Base-by-base conservation (phyloP, 2,113 vertebrate genomes). In the Nanger granti region DNA sequence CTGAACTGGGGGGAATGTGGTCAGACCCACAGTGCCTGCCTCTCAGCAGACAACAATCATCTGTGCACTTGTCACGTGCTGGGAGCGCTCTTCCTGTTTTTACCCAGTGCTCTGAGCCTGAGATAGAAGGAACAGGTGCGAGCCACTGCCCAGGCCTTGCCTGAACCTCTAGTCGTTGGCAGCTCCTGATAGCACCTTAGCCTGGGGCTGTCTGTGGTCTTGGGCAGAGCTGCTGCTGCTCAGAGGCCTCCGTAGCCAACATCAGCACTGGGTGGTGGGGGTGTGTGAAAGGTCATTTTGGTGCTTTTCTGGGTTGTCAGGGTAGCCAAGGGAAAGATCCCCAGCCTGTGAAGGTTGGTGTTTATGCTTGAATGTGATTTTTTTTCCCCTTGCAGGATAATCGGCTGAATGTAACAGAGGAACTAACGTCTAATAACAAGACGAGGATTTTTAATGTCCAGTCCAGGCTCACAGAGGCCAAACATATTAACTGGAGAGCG, bases 391-490 rank as follows among this genome's bases (percentile, higher is more conserved):
- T 0, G 0, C 89, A 99, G 99, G 99, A 99, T 99, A 98, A 99
- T 99, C 99, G 99, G 98, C 99, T 99, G 99, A 99, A 99, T 98
- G 99, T 99, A 98, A 99, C 99, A 98, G 99, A 99, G 98, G 99
- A 99, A 98, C 98, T 98, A 98, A 98, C 99, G 57, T 98, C 99
- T 54, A 99, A 99, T 91, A 98, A 99, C 98, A 99, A 99, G 98
- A 99, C 99, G 80, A 99, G 99, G 84, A 99, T 99, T 97, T 98
- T 99, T 97, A 99, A 99, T 92, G 99, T 99, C 98, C 99, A 99
- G 99, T 99, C 99, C 89, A 99, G 99, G 95, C 99, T 99, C 97
- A 98, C 99, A 47, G 99, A 99, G 93, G 98, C 99, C 98, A 99
- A 99, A 97, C 99, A 98, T 97, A 98, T 99, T 87, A 98, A 98